Evolutionary conservation across 37 sponge, comb jelly and placozoan genomes (phyloP).

Genomic region (Ianthella basta): DNA sequence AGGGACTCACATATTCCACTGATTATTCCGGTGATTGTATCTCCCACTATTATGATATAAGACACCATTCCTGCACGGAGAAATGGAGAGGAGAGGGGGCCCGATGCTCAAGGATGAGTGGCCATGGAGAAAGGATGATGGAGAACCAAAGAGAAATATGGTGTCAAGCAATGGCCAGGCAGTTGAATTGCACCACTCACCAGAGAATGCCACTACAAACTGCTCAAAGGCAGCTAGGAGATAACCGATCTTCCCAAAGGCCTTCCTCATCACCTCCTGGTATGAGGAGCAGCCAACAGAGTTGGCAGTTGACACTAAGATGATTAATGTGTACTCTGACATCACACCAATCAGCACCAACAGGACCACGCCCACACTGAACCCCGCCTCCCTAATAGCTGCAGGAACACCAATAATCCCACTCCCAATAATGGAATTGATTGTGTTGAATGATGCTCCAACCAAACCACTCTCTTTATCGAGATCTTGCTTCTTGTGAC

Average conservation of each 20-base stretch:
- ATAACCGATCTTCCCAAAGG: conserved; percentile 59
- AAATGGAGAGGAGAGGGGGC: not conserved
- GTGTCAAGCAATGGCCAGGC: no score
- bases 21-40: conserved; percentile 52
- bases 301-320: not conserved
- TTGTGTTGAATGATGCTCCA: conserved; percentile 75
- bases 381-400: conserved; percentile 61
- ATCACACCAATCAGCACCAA: conserved; percentile 21
- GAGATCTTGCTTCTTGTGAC: not conserved
- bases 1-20: conserved; percentile 40
- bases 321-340: not conserved
- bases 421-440: conserved; percentile 77
- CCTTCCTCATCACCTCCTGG: conserved; percentile 59
- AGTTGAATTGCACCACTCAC: conserved; percentile 13
- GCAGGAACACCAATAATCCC: conserved; percentile 64
- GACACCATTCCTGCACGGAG: conserved; percentile 52
- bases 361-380: conserved; percentile 14
- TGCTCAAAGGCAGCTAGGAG: conserved; percentile 43
- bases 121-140: not conserved
- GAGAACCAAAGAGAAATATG: not conserved
- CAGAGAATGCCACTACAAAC: conserved; percentile 62
- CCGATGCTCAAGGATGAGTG: conserved; percentile 13
- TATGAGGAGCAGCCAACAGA: not conserved
- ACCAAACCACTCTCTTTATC: conserved; percentile 36
- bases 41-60: conserved; percentile 66